Conservation (phyloP, 64 coral and sea anemone species). For the Actinia equina region DNA sequence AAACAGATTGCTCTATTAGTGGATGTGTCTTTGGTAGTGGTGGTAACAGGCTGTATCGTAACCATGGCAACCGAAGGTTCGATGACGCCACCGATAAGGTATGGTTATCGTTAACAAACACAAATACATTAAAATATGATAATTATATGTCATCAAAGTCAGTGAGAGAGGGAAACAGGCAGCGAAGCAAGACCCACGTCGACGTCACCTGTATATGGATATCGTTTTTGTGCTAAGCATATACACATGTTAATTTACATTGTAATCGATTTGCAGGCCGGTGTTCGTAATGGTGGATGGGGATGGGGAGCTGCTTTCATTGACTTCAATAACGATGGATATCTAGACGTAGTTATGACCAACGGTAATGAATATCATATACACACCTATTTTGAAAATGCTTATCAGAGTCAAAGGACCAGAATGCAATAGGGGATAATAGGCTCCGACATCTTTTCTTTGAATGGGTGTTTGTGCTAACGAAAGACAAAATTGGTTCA, state of each 20-base stretch:
- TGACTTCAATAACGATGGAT: constrained; percentile 85
- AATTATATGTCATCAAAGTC: too few species aligned
- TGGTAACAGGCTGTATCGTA: constrained; percentile 81
- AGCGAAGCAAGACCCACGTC: too few species aligned
- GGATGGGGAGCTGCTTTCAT: constrained; percentile 88
- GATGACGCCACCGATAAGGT: constrained; percentile 67
- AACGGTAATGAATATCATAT: constrained; percentile 55
- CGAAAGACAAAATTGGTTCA: too few species aligned
- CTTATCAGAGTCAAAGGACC: too few species aligned
- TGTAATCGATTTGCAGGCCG: constrained; percentile 45
- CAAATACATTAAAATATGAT: too few species aligned
- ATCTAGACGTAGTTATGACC: constrained; percentile 76
- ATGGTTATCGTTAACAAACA: background rate
- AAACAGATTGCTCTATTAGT: constrained; percentile 54
- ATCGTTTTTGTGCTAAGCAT: too few species aligned
- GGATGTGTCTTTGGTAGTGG: constrained; percentile 80
- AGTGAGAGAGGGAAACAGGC: too few species aligned
- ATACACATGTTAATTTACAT: too few species aligned
- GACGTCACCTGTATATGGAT: too few species aligned
- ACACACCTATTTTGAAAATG: background rate
- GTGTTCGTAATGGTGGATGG: constrained; percentile 79
- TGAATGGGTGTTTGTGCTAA: too few species aligned
- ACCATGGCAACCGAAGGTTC: constrained; percentile 61
- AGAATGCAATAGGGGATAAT: too few species aligned
- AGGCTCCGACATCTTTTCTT: too few species aligned